These are phyloP conservation scores for Leptinotarsa lineolata DNA, from an alignment of 1,140 invertebrate genomes.

Conservation along the genomic window DNA sequence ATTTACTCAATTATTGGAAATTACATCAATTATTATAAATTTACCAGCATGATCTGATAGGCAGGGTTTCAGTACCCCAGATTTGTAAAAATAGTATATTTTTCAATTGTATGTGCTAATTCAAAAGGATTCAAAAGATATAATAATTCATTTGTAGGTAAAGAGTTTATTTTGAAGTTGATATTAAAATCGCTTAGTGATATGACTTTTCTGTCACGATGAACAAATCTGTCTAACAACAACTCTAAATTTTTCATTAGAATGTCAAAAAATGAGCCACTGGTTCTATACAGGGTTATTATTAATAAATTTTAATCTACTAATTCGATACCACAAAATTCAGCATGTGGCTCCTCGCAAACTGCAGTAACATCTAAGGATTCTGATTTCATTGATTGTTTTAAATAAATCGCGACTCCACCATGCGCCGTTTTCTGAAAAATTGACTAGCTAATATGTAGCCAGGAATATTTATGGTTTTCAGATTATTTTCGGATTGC, in stretches of 20 bases:
- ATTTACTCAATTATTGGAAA: background rate
- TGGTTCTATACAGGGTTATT: too few relatives aligned
- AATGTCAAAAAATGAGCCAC: too few relatives aligned
- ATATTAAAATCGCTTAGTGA: background rate
- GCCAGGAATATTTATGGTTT: background rate
- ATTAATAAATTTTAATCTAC: too few relatives aligned
- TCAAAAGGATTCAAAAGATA: too few relatives aligned
- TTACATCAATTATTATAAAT: constrained; percentile 12
- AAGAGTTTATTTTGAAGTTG: background rate
- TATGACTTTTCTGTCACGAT: background rate
- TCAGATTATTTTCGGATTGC: constrained; percentile 5
- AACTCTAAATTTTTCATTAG: too few relatives aligned
- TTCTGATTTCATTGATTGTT: constrained; percentile 11
- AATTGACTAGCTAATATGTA: constrained; percentile 15
- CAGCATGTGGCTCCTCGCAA: background rate
- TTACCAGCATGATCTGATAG: too few relatives aligned
- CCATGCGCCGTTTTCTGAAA: constrained; percentile 10
- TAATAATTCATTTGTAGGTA: background rate
- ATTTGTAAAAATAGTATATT: too few relatives aligned
- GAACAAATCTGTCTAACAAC: background rate
- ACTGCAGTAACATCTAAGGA: constrained; percentile 6
- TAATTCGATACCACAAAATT: too few relatives aligned
- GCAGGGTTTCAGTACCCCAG: too few relatives aligned
- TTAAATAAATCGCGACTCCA: constrained; percentile 12
- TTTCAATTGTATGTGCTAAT: too few relatives aligned